Evolutionary conservation across 2,888 invertebrate genomes (phyloP), one percentile per base, ranked within the genome.

Genomic region (Microchrysa polita): DNA sequence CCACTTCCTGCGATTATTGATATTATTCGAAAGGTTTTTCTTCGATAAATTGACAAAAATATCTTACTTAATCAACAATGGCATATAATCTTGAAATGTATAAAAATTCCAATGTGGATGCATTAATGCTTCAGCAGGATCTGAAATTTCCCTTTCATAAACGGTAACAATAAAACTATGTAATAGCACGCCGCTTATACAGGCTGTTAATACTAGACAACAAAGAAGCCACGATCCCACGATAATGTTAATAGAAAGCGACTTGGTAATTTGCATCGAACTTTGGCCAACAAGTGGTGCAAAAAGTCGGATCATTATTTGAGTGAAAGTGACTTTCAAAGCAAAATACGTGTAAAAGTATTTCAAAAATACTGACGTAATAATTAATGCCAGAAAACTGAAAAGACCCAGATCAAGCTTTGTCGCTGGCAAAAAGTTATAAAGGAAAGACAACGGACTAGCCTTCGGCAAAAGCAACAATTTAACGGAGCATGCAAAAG

Each of bases 31-130:
- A 42, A 63, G 2, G 12, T 40, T n/a, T n/a, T n/a, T n/a, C n/a
- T n/a, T n/a, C n/a, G n/a, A 10, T 12, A 48, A 48, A 12, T 12
- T 52, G 22, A 67, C 7, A 22, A n/a, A 23, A 4, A n/a, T 44
- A 10, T 14, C 1, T 10, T 48, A 72, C 72, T 5, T 22, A 23
- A 4, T 22, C 22, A 60, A 44, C 16, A 23, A 12, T 1, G 59
- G n/a, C 0, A 60, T 16, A 12, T 44, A 72, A 16, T 52, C 72
- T 14, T 44, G 60, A 44, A 72, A 72, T 44, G 72, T 60, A 27
- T 60, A 60, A 48, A 60, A 60, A 22, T 60, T 60, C 72, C 72
- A 72, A 9, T 44, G 23, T 5, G 59, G 7, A 42, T 10, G n/a
- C 22, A 23, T 42, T 18, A 72, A 14, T 0, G 72, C 72, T n/a